phyloP scores from a whole-genome alignment of 2,797 vertebrate genomes.

The Echiichthys vipera region DNA sequence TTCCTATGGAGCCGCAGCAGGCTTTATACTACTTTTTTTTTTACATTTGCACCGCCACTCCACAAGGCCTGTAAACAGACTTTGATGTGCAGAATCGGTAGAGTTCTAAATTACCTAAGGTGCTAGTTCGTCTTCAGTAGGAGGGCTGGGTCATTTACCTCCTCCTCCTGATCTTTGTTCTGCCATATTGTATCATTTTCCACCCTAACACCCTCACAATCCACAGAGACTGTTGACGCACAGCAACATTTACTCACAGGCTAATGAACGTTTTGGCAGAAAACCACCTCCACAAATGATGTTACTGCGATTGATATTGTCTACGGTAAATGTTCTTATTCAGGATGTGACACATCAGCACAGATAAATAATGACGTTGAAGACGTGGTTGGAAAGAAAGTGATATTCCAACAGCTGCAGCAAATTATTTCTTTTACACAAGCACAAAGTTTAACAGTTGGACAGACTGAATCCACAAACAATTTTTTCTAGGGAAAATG shows the following conservation, averaged over 20 bases:
- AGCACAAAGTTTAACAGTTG: background rate
- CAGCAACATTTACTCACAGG: constrained; percentile 22
- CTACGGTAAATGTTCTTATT: constrained; percentile 36
- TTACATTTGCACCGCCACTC: background rate
- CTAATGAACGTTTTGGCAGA: constrained; percentile 34
- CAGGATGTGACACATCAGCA: constrained; percentile 40
- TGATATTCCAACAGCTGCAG: constrained; percentile 38
- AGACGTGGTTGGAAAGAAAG: constrained; percentile 29
- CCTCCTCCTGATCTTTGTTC: constrained; percentile 20
- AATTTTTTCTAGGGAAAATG: background rate
- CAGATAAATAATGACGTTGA: constrained; percentile 40
- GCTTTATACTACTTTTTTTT: background rate
- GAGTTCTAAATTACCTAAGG: constrained; percentile 17
- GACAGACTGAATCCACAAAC: background rate
- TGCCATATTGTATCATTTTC: constrained; percentile 35
- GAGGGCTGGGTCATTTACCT: constrained; percentile 29
- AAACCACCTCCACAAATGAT: constrained; percentile 10
- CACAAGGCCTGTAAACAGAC: background rate
- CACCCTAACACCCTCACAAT: constrained; percentile 25
- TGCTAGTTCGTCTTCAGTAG: constrained; percentile 5
- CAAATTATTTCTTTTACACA: constrained; percentile 10
- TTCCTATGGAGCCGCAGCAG: background rate
- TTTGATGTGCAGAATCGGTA: background rate
- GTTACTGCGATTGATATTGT: constrained; percentile 11
- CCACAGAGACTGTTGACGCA: constrained; percentile 26